phyloP scores from a whole-genome alignment of 2,888 invertebrate species.

The Bibio marci region DNA sequence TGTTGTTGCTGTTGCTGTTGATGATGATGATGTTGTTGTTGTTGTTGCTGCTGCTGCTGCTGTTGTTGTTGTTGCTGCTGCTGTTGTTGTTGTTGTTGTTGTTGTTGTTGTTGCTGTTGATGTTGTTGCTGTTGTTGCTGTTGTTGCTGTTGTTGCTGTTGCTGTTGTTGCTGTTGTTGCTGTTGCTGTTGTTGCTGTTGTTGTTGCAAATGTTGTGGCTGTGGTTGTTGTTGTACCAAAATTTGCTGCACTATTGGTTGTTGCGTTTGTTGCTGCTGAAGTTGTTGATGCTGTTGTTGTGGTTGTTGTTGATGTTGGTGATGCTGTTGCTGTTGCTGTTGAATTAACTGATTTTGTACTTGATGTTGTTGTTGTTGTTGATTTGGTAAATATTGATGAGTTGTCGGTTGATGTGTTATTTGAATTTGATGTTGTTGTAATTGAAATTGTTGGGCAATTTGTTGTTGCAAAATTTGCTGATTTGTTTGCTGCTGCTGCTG shows the following conservation, averaged over 20 bases:
- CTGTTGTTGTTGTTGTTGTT: slow-evolving; percentile 20
- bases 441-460: not conserved
- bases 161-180: slow-evolving; percentile 26
- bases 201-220: no score
- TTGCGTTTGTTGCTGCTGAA: slow-evolving; percentile 22
- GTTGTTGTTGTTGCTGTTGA: slow-evolving; percentile 21
- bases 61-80: slow-evolving; percentile 19
- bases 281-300: no score
- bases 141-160: slow-evolving; percentile 27
- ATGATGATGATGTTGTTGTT: slow-evolving; percentile 6
- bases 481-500: not conserved
- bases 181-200: slow-evolving; percentile 18
- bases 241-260: slow-evolving; percentile 12
- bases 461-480: not conserved
- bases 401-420: slow-evolving; percentile 20
- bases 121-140: slow-evolving; percentile 19
- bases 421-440: slow-evolving; percentile 2
- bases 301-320: not conserved
- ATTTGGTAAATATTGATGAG: slow-evolving; percentile 17
- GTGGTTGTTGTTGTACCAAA: slow-evolving; percentile 20
- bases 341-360: slow-evolving; percentile 32
- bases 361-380: slow-evolving; percentile 30
- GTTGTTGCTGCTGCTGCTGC: slow-evolving; percentile 11
- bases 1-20: slow-evolving; percentile 18
- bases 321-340: slow-evolving; percentile 20